phyloP scores from a whole-genome alignment of 2,797 vertebrate species.

The Antrozous pallidus region DNA sequence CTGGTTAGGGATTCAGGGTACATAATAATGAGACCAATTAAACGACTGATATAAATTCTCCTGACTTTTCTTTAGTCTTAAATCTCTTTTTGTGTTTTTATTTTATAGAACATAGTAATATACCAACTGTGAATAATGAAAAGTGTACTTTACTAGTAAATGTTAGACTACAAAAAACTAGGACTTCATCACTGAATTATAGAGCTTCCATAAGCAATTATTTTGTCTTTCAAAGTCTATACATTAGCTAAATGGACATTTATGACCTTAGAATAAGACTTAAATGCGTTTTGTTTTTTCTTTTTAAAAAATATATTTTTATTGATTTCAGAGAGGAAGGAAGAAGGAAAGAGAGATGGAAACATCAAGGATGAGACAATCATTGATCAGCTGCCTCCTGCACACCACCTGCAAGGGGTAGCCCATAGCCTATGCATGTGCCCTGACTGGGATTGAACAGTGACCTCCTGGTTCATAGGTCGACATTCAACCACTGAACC shows the following conservation, averaged over 20 bases:
- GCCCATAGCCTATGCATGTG: too few species aligned
- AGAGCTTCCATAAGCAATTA: background rate
- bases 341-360: too few species aligned
- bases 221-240: slow-evolving; percentile 40
- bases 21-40: slow-evolving; percentile 4
- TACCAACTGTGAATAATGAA: background rate
- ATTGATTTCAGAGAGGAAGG: too few species aligned
- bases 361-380: too few species aligned
- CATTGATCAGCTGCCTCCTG: too few species aligned
- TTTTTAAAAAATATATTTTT: background rate
- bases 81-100: background rate
- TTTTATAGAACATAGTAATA: background rate
- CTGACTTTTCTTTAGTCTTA: background rate
- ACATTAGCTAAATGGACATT: background rate
- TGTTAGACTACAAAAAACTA: background rate
- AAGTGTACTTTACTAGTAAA: background rate
- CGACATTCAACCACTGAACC: too few species aligned
- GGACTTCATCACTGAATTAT: background rate
- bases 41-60: background rate
- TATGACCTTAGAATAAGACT: background rate
- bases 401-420: too few species aligned
- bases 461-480: too few species aligned
- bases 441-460: too few species aligned
- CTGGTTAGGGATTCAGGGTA: background rate
- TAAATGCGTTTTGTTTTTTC: background rate